These are phyloP conservation scores for Oxyura jamaicensis DNA, from an alignment of 2,113 vertebrate species.

Conservation along the genomic window DNA sequence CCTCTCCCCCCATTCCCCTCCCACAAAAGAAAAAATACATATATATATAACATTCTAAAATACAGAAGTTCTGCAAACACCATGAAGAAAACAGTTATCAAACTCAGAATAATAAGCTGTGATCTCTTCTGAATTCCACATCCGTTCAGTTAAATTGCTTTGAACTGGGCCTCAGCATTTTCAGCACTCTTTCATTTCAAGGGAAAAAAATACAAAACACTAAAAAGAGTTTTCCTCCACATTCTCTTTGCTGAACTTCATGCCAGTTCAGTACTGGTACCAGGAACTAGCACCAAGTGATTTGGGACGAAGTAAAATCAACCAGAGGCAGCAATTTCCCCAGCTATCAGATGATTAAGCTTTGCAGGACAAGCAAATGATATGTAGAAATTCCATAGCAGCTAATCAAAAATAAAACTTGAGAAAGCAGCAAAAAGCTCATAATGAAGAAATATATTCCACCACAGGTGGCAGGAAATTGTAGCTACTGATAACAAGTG, in stretches of 20 bases:
- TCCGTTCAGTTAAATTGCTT: background rate
- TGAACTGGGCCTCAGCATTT: background rate
- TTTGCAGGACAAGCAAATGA: conserved; percentile 3
- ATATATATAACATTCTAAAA: background rate
- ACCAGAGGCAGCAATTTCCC: background rate
- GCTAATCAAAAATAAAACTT: conserved; percentile 28
- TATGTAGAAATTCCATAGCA: conserved; percentile 18
- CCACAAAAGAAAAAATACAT: background rate
- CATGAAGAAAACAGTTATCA: background rate
- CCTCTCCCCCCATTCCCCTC: too few species aligned
- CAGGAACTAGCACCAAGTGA: background rate
- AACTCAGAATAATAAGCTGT: background rate
- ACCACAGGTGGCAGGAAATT: conserved; percentile 61
- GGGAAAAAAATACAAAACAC: background rate
- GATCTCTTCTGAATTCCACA: background rate
- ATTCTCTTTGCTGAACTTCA: background rate
- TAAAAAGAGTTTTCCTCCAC: background rate
- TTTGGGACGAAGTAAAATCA: background rate
- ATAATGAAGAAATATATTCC: conserved; percentile 53
- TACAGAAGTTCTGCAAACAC: background rate
- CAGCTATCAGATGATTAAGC: background rate
- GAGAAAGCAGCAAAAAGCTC: conserved; percentile 44
- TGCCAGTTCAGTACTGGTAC: background rate
- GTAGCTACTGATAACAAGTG: conserved; percentile 49
- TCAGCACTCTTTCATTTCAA: background rate